Percentiles rank a stretch among this genome's conserved stretches.
phyloP scores from a whole-genome alignment of 1,140 invertebrate genomes.

The Oncopeltus fasciatus region DNA sequence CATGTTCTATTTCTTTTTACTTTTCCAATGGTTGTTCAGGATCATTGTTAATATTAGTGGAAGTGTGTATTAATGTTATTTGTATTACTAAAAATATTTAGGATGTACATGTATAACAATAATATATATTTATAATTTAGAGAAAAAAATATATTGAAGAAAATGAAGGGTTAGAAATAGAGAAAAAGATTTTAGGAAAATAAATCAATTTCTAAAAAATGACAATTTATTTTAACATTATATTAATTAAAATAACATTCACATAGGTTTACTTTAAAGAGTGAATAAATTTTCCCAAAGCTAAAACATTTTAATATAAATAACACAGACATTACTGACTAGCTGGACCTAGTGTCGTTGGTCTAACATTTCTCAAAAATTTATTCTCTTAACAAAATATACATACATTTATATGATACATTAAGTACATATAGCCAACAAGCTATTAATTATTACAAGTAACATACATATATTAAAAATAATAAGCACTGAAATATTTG shows the following conservation, averaged over 20 bases:
- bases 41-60: too few species aligned
- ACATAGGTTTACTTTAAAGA: conserved; percentile 16
- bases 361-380: conserved; percentile 14
- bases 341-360: conserved; percentile 20
- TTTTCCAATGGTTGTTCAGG: too few species aligned
- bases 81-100: too few species aligned
- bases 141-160: too few species aligned
- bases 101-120: too few species aligned
- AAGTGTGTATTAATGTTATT: too few species aligned
- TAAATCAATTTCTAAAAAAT: neutral
- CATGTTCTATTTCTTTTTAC: too few species aligned
- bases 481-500: too few species aligned
- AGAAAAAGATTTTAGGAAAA: too few species aligned
- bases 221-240: conserved; percentile 10
- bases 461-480: too few species aligned
- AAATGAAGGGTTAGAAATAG: too few species aligned
- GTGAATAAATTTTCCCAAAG: conserved; percentile 19
- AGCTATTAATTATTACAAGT: neutral
- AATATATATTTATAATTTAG: too few species aligned
- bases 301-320: conserved; percentile 18
- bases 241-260: conserved; percentile 21
- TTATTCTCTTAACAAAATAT: conserved; percentile 15
- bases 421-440: conserved; percentile 7
- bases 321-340: conserved; percentile 22
- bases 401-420: conserved; percentile 6